Conservation (phyloP, 2,888 invertebrate species). For the Sepiola atlantica region DNA sequence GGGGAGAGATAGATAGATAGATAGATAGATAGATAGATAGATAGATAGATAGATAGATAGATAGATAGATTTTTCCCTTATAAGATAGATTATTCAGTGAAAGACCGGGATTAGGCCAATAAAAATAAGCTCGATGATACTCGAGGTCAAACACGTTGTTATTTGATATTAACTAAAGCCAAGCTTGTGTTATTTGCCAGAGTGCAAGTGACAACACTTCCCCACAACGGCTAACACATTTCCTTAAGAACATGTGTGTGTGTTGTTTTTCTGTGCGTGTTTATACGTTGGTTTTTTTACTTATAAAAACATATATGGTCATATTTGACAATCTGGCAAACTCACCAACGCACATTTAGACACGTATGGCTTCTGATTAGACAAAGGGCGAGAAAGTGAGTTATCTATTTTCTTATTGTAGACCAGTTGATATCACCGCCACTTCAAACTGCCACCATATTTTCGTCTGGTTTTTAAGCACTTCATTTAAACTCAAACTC, state of each 20-base stretch:
- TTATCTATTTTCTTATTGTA: neutral
- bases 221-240: too few species aligned
- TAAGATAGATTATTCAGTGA: too few species aligned
- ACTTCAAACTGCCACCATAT: neutral
- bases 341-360: neutral
- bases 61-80: too few species aligned
- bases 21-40: too few species aligned
- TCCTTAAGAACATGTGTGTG: too few species aligned
- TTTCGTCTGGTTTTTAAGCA: neutral
- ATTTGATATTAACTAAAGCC: neutral
- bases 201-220: neutral
- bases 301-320: neutral
- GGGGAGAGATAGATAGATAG: too few species aligned
- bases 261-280: neutral
- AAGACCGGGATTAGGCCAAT: too few species aligned
- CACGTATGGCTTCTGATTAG: neutral
- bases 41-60: too few species aligned
- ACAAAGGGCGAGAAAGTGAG: neutral
- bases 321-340: neutral
- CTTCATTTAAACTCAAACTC: neutral
- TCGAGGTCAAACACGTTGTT: neutral
- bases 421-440: neutral
- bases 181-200: too few species aligned
- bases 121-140: too few species aligned
- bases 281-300: neutral